phyloP scores from a whole-genome alignment of 2,113 vertebrate genomes.

The Phainopepla nitens region DNA sequence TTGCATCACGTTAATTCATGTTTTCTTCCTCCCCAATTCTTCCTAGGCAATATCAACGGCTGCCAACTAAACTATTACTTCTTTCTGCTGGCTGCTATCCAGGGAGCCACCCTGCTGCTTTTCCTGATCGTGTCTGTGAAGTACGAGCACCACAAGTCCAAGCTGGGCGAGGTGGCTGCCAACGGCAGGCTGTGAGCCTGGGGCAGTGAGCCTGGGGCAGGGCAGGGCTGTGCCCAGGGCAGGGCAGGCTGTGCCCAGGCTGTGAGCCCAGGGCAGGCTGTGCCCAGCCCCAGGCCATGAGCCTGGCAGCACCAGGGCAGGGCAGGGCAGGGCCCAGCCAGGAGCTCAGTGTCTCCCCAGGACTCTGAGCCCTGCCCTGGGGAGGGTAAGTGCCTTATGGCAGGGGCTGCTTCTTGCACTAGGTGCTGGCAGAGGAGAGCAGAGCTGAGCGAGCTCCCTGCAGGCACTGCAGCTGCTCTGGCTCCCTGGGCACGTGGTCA shows the following conservation, averaged over 20 bases:
- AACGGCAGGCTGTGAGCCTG: conserved; percentile 56
- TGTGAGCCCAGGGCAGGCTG: too few species aligned
- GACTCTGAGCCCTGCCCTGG: neutral
- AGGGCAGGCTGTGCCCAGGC: too few species aligned
- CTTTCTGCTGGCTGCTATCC: conserved; percentile 91
- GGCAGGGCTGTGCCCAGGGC: neutral
- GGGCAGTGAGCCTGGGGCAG: neutral
- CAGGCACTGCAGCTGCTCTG: neutral
- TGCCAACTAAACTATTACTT: conserved; percentile 95
- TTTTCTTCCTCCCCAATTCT: neutral
- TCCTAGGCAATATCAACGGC: conserved; percentile 90
- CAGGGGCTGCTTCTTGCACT: neutral
- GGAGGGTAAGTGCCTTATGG: neutral
- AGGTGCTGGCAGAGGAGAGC: neutral
- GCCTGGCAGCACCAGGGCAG: too few species aligned
- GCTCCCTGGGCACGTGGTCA: neutral
- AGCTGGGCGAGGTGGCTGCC: neutral
- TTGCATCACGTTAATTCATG: neutral
- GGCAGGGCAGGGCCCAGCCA: neutral
- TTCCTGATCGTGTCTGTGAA: conserved; percentile 92
- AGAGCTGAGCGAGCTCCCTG: neutral
- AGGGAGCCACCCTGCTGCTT: conserved; percentile 87
- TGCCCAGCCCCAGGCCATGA: too few species aligned
- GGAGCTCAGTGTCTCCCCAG: neutral
- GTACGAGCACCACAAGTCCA: conserved; percentile 78